Evolutionary conservation across 37 sponge, comb jelly and placozoan species (phyloP).

Genomic region (Ephydatia muelleri): DNA sequence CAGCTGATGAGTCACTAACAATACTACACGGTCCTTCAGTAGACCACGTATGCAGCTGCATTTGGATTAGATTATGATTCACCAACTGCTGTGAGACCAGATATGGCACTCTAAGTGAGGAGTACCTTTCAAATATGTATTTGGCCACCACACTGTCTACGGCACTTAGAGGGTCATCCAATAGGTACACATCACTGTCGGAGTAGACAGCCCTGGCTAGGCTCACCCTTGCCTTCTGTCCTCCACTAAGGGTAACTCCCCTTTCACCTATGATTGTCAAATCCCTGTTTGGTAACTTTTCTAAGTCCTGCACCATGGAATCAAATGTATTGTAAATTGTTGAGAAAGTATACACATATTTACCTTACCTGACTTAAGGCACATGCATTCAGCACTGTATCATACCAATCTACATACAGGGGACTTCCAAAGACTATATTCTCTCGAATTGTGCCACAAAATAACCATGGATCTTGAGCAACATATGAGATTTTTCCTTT

Average conservation of each 20-base stretch:
- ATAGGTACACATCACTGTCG: constrained; percentile 70
- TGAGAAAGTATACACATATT: too few species aligned
- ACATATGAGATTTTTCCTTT: constrained; percentile 56
- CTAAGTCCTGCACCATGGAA: constrained; percentile 61
- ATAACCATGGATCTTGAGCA: constrained; percentile 75
- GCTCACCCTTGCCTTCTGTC: constrained; percentile 91
- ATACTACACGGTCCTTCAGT: constrained; percentile 38
- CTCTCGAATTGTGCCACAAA: constrained; percentile 71
- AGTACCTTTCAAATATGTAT: constrained; percentile 73
- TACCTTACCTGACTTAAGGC: constrained; percentile 45
- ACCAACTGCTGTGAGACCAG: not conserved
- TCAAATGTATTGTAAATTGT: too few species aligned
- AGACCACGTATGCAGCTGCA: constrained; percentile 71
- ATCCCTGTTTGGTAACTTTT: constrained; percentile 68
- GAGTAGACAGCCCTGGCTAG: constrained; percentile 85
- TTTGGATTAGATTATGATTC: too few species aligned
- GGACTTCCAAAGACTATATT: constrained; percentile 72
- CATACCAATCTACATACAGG: constrained; percentile 33
- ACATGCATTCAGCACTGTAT: constrained; percentile 52
- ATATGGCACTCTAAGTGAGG: not conserved
- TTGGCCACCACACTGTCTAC: constrained; percentile 75
- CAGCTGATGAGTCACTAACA: constrained; percentile 88
- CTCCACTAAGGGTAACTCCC: constrained; percentile 93
- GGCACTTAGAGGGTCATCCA: constrained; percentile 91
- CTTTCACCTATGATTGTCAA: constrained; percentile 85